A percentile compares a stretch with the other conserved stretches of the same genome.
Conservation (phyloP, 2,888 invertebrate genomes). For the Poecilus cupreus region DNA sequence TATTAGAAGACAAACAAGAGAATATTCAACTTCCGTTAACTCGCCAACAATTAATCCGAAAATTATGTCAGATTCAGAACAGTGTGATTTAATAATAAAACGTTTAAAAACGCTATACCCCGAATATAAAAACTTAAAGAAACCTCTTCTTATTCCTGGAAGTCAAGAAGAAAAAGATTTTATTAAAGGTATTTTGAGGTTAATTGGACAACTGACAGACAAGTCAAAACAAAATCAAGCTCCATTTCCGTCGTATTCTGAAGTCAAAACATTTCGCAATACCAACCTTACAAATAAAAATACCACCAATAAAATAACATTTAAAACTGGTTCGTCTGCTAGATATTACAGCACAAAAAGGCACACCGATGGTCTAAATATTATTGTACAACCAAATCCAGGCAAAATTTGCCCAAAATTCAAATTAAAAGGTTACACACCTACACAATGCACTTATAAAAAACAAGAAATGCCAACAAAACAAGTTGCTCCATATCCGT, state of each 20-base stretch:
- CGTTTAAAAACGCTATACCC: slow-evolving; percentile 13
- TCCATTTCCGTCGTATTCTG: slow-evolving; percentile 51
- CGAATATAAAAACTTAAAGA: background rate
- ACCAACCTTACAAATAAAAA: background rate
- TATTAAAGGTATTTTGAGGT: background rate
- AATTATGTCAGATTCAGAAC: slow-evolving; percentile 11
- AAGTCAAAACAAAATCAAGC: background rate
- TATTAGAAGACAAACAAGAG: background rate
- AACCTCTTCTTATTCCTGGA: slow-evolving; percentile 8
- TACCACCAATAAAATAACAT: background rate
- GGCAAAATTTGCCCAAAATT: background rate
- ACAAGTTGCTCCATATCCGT: slow-evolving; percentile 8
- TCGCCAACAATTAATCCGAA: slow-evolving; percentile 13
- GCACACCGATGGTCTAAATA: background rate
- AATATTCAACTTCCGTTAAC: slow-evolving; percentile 12
- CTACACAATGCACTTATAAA: background rate
- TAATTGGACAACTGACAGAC: background rate
- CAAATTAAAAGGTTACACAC: no score
- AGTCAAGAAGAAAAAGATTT: slow-evolving; percentile 28
- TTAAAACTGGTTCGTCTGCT: background rate
- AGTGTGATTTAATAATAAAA: slow-evolving; percentile 15
- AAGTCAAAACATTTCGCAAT: slow-evolving; percentile 4
- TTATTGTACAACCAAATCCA: background rate
- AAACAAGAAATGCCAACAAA: background rate
- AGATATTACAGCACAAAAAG: slow-evolving; percentile 1